Base-by-base conservation (phyloP, 2,113 vertebrate species). In the Larimichthys polyactis region DNA sequence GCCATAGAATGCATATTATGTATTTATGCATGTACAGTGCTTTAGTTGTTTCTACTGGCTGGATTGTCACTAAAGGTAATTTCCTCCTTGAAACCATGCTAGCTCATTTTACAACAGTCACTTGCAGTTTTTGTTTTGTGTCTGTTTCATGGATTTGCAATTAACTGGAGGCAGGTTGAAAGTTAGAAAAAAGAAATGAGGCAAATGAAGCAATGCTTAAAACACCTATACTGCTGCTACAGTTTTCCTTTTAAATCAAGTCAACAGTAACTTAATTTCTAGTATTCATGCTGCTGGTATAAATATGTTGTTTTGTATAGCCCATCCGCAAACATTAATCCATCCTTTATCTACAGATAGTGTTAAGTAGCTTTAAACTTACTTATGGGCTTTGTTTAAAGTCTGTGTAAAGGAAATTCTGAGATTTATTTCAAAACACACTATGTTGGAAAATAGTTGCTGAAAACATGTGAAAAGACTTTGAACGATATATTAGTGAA, bases 91-190 rank as follows among this genome's bases (percentile, higher is more conserved):
- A 70, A 49, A 32, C n/a, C n/a, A n/a, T 60, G n/a, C 15, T 10
- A 15, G n/a, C 44, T 69, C 48, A 40, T 48, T 70, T 49, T 15
- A 20, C 22, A 57, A 27, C 4, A 43, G 19, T 71, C 22, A 63
- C 22, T 36, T 49, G 49, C n/a, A 6, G 29, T 65, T 76, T 22
- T 10, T 24, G 52, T 69, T 16, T 20, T 16, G 27, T 5, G 57
- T 16, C n/a, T 52, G 36, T 71, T 46, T 11, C 62, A 27, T 43
- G 12, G 24, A 36, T 40, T 57, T 65, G 8, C 59, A 65, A 65
- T 64, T 70, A 64, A 75, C 51, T 65, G 65, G 51, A 40, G 36
- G 24, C 40, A 32, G 40, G 54, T 46, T 7, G 19, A 63, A 67
- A 78, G 7, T 16, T 3, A 46, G 11, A 27, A 66, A 24, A 60